Base-by-base conservation (phyloP, 37 sponge, comb jelly and placozoan genomes). In the Spongilla lacustris region DNA sequence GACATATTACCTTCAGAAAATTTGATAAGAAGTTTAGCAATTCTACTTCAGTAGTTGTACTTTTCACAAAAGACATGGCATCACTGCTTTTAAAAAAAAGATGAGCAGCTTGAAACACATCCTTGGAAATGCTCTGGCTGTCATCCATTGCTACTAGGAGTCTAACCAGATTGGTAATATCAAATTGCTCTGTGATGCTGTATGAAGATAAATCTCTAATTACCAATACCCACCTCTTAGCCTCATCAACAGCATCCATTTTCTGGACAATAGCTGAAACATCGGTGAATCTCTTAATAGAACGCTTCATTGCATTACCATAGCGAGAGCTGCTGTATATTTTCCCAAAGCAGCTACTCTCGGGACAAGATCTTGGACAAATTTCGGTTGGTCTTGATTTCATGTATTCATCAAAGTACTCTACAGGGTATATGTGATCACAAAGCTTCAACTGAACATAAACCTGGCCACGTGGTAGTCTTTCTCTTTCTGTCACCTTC, bases 341-440 rank as follows among this genome's bases (percentile, higher is more conserved):
- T 23, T 50, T 25, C 0, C 33, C 50, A 36, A 30, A 4, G 73
- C 90, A 89, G 34, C 29, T 67, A 3, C 29, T n/a, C 13, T 32
- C 68, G 24, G 80, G 90, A 35, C 89, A 89, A 8, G 35, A 77
- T 14, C 78, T 31, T 27, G 89, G 89, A 32, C 72, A 38, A 0
- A 90, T 77, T 17, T 26, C 12, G 8, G 0, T 21, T 68, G 46
- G 23, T 14, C 21, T 58, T 17, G 19, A 19, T 32, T 74, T 24
- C 49, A 81, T 69, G 68, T 68, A 36, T 28, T 67, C 26, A 67
- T 90, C 86, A 69, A 90, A 14, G 36, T 48, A 76, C 58, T 67
- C 28, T n/a, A 90, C 86, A 36, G 90, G 2, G 48, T 79, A 81
- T 30, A 90, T 84, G 50, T 90, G 90, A 24, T 69, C 58, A 68